Base-by-base conservation (phyloP, 2,113 vertebrate genomes). In the Dicentrarchus labrax region DNA sequence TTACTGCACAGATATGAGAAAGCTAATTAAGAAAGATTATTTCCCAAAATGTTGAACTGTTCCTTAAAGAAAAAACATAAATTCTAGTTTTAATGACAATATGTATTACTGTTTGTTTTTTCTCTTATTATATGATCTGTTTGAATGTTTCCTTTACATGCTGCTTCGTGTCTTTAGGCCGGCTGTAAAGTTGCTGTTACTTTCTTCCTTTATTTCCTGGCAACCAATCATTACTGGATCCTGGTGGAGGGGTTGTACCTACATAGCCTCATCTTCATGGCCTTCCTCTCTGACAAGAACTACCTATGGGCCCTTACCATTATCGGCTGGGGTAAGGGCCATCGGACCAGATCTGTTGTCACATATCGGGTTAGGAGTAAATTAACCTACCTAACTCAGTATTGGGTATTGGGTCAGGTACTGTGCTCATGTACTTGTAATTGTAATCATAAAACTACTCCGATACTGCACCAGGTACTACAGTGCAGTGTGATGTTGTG, bases 181-280 rank as follows among this genome's bases (percentile, higher is more conserved):
- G 97, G 97, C 88, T 98, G 97, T 94, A 98, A 98, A 92, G 92
- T 96, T 22, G 96, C 91, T 5, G 97, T 98, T 59, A 98, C 97
- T 1, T 86, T 98, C 53, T 98, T 98, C 93, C 95, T 98, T 39
- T 98, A 98, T 82, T 98, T 98, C 78, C 93, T 98, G 94, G 97
- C 97, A 17, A 97, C 97, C 77, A 98, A 98, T 91, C 97, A 98
- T 89, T 98, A 96, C 89, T 98, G 97, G 97, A 98, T 98, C 83
- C 93, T 98, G 84, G 97, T 98, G 88, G 97, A 98, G 93, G 97
- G 97, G 1, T 92, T 98, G 76, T 98, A 98, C 88, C 92, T 98
- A 43, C 97, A 98, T 76, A 98, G 97, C 83, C 95, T 98, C 69
- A 98, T 98, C 93, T 98, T 98, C 93, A 98, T 98, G 97, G 97